Base-by-base conservation (phyloP, 2,797 vertebrate genomes). In the Apogon hyalosoma region DNA sequence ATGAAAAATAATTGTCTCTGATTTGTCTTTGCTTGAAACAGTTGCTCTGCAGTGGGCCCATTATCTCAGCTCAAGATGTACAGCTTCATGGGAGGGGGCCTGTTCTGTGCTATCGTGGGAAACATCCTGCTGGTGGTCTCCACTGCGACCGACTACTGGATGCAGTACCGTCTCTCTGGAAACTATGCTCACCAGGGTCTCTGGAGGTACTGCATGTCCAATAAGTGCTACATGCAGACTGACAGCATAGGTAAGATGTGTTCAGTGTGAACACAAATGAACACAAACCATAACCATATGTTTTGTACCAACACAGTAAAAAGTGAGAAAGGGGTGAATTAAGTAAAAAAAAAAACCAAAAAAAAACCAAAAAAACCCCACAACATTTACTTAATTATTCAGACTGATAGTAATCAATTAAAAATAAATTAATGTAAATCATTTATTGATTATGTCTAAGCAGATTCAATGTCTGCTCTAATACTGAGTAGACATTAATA, bases 111-210 rank as follows among this genome's bases (percentile, higher is more conserved):
- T 79, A 91, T 95, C n/a, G 94, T 96, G 71, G 96, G 94, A 14
- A 96, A 96, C 66, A 94, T 97, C 82, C 93, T 97, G n/a, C 67
- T 97, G 83, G 92, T 94, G 77, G 95, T 96, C 66, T 95, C 95
- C 83, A 96, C 95, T 0, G 95, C 94, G 0, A 97, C 96, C 0
- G 96, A 97, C 81, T 96, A 96, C 91, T 97, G 96, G 96, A 96
- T 97, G 96, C 96, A 97, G 81, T 96, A 96, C 77, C 94, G 94
- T 15, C 83, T 96, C 19, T 95, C 95, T 0, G 95, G 96, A 39
- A 91, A 93, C 75, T 94, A 95, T 1, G 95, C 95, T 24, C 95
- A 96, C 85, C 96, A 97, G 90, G 96, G 96, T 21, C 93, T 97
- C 42, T 97, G 96, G 96, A 92, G 95, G 40, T 97, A 96, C 73